Evolutionary conservation across 2,888 invertebrate genomes (phyloP).

Genomic region (Morinoia aosen): DNA sequence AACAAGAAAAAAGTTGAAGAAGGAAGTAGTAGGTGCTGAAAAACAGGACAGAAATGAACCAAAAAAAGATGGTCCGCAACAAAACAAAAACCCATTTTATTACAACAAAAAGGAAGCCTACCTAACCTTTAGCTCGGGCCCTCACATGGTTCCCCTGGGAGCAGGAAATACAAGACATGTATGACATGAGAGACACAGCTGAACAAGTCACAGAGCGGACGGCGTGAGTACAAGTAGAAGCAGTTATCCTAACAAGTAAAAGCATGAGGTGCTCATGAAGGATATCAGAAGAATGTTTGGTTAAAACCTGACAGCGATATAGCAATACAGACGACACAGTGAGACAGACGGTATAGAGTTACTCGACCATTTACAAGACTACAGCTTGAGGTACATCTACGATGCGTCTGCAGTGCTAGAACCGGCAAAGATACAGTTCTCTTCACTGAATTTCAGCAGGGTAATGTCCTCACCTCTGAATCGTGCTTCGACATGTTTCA

Average conservation of each 20-base stretch:
- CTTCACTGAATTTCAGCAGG: not conserved
- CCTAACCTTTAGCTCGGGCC: too few relatives aligned
- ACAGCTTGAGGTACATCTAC: not conserved
- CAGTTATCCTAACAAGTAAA: not conserved
- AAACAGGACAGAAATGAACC: too few relatives aligned
- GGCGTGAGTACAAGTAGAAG: not conserved
- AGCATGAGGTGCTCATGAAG: not conserved
- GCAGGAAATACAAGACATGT: too few relatives aligned
- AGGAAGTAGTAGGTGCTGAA: too few relatives aligned
- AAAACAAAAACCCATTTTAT: too few relatives aligned
- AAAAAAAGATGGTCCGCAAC: too few relatives aligned
- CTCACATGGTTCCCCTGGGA: too few relatives aligned
- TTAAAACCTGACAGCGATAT: not conserved
- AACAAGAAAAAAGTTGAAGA: too few relatives aligned
- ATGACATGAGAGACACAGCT: too few relatives aligned
- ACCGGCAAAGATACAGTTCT: not conserved
- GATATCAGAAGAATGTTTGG: not conserved
- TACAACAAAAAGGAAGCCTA: too few relatives aligned
- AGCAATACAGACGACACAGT: not conserved
- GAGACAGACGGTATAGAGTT: conserved; percentile 12
- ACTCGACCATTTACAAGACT: not conserved
- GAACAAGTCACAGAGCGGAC: not conserved
- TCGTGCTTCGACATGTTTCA: not conserved
- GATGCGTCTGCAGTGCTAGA: not conserved
- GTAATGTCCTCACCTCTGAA: not conserved